These are phyloP conservation scores for Brachyptera putata DNA, from an alignment of 2,888 invertebrate species.

Conservation along the genomic window DNA sequence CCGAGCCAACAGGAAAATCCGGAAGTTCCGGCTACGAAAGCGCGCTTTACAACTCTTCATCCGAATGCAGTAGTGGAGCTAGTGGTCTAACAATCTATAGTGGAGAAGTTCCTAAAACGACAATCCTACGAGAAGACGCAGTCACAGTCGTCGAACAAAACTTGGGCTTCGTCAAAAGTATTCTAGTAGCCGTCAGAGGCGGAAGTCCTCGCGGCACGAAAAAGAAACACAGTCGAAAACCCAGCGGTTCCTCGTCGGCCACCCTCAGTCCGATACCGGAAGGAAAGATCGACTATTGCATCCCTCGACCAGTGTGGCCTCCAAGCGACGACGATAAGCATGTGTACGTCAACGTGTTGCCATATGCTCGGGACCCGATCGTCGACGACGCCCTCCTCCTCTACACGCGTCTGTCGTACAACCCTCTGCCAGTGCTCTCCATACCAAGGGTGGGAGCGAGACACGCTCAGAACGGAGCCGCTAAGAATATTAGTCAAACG, in stretches of 20 bases:
- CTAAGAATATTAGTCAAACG: conserved; percentile 34
- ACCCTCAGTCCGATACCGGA: conserved; percentile 48
- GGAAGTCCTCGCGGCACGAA: neutral
- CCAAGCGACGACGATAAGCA: conserved; percentile 35
- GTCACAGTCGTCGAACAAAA: conserved; percentile 44
- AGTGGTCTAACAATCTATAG: conserved; percentile 21
- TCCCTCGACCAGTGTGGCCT: conserved; percentile 48
- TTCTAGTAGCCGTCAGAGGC: conserved; percentile 39
- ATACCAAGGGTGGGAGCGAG: conserved; percentile 5
- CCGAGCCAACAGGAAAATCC: conserved; percentile 40
- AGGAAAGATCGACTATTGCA: conserved; percentile 45
- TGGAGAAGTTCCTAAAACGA: conserved; percentile 36
- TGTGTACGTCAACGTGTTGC: conserved; percentile 11
- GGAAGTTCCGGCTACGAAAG: conserved; percentile 46
- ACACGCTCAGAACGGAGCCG: conserved; percentile 33
- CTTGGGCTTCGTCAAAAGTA: conserved; percentile 44
- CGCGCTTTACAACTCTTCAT: conserved; percentile 33
- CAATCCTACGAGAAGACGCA: conserved; percentile 39
- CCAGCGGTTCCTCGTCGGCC: conserved; percentile 32
- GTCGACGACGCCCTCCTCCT: conserved; percentile 45
- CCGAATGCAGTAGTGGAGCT: conserved; percentile 28
- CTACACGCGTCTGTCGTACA: conserved; percentile 43
- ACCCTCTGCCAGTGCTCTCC: conserved; percentile 25
- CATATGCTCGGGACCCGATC: conserved; percentile 41
- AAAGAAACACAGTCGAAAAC: conserved; percentile 19